These are phyloP conservation scores for Gnatocerus cornutus DNA, from an alignment of 2,888 invertebrate species.

Conservation along the genomic window DNA sequence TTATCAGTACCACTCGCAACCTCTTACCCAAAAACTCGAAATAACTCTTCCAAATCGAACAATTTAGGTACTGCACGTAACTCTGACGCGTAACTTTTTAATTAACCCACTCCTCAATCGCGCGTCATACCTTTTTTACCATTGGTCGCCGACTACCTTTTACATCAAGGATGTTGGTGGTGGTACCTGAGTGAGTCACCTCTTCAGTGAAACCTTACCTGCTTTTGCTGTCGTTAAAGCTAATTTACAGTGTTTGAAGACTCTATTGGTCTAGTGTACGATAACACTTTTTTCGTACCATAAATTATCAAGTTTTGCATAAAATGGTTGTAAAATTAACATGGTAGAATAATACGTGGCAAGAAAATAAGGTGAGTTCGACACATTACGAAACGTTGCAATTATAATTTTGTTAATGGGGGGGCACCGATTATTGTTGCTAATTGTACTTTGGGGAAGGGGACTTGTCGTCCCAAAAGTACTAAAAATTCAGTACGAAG, in stretches of 20 bases:
- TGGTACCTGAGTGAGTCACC: slow-evolving; percentile 19
- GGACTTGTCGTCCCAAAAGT: too few relatives aligned
- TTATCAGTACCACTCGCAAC: too few relatives aligned
- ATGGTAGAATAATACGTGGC: slow-evolving; percentile 12
- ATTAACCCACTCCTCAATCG: slow-evolving; percentile 20
- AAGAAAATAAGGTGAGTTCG: slow-evolving; percentile 21
- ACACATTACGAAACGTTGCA: too few relatives aligned
- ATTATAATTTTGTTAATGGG: too few relatives aligned
- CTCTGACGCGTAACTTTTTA: slow-evolving; percentile 1
- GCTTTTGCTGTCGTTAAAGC: not conserved
- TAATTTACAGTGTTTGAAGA: slow-evolving; percentile 20
- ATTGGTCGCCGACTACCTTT: slow-evolving; percentile 20
- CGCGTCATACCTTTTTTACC: slow-evolving; percentile 15
- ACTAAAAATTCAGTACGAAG: too few relatives aligned
- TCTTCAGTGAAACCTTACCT: slow-evolving; percentile 18
- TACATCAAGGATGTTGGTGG: slow-evolving; percentile 17
- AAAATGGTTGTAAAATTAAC: slow-evolving; percentile 20
- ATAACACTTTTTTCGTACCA: slow-evolving; percentile 11
- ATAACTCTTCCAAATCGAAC: not conserved
- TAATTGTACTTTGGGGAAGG: too few relatives aligned
- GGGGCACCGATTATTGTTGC: too few relatives aligned
- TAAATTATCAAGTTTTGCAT: slow-evolving; percentile 23
- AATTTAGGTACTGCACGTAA: slow-evolving; percentile 1
- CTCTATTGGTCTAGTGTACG: not conserved
- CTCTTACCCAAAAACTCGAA: too few relatives aligned